Evolutionary conservation across 2,797 vertebrate species (phyloP), one percentile per base, ranked within the genome.

Genomic region (Notoglanidium macrostoma): DNA sequence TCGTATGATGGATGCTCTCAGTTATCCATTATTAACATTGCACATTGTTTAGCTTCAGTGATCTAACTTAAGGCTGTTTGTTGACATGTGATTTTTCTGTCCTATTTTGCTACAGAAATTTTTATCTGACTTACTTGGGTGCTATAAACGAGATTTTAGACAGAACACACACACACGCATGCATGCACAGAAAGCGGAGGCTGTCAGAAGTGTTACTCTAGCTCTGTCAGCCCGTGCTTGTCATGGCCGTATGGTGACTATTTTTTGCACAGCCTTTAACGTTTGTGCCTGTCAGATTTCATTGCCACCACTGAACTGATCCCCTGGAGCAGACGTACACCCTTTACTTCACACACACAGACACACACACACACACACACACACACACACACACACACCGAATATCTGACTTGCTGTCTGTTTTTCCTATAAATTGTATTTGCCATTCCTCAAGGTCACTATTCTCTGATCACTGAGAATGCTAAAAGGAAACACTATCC

Each of bases 201-300:
- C 92, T 90, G 93, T 94, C 92, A 91, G 91, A 85, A 67, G 84
- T 91, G 91, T 93, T 93, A 93, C 92, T 88, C 84, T 91, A 94
- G 91, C 94, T 91, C 91, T 88, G 91, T 94, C 91, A 91, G 90
- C 83, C 82, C 84, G 87, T 82, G 90, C 92, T 90, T 89, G 90
- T 92, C 92, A 91, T 83, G 87, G 92, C 93, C 91, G 89, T 93
- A 92, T 91, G 92, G 92, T 89, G 92, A 92, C 94, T 94, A 93
- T 95, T 95, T 91, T 95, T 92, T 93, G 93, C 88, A 73, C 88
- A 90, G 92, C 91, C 92, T 89, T 89, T 88, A 90, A 93, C 85
- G 90, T 90, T 93, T 93, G 92, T 92, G 94, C 90, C 92, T 95
- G 94, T 95, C 94, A 94, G 92, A 92, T 92, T 92, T 93, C 90